Percentiles rank a stretch among this genome's conserved stretches.
Conservation (phyloP, 2,797 vertebrate genomes). For the Enteromius viviparus region DNA sequence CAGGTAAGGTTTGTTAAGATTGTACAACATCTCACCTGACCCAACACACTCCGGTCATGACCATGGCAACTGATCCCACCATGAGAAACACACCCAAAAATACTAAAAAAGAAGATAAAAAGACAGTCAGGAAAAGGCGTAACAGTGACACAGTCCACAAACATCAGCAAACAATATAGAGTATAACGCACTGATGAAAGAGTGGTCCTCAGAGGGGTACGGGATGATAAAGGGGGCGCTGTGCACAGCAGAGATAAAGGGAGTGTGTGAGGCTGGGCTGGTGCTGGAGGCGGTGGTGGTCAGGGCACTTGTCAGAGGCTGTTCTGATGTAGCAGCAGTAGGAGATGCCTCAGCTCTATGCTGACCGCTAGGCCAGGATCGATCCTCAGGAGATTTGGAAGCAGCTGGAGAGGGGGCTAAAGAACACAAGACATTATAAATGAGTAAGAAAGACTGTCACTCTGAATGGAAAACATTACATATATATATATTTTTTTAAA, state of each 20-base stretch:
- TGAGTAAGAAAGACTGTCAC: neutral
- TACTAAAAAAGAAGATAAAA: constrained; percentile 60
- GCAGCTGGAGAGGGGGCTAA: constrained; percentile 53
- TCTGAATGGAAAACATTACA: neutral
- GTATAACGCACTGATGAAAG: constrained; percentile 80
- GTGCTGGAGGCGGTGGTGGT: constrained; percentile 31
- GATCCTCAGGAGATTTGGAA: constrained; percentile 44
- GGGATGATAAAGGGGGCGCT: constrained; percentile 72
- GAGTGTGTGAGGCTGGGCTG: constrained; percentile 48
- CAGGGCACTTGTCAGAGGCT: constrained; percentile 46
- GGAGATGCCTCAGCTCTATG: constrained; percentile 27
- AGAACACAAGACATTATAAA: constrained; percentile 16
- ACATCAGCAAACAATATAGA: neutral
- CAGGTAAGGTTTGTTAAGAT: neutral
- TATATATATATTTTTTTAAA: too few relatives aligned
- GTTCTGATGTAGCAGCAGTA: constrained; percentile 44
- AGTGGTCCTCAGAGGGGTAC: constrained; percentile 70
- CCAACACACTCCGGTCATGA: constrained; percentile 84
- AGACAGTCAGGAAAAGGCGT: neutral
- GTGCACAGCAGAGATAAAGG: constrained; percentile 57
- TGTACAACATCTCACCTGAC: constrained; percentile 80
- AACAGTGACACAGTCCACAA: neutral
- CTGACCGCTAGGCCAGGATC: constrained; percentile 28
- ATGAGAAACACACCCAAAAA: constrained; percentile 83
- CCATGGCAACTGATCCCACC: constrained; percentile 77